Evolutionary conservation across 1,140 invertebrate genomes (phyloP), one percentile per base, ranked within the genome.

Genomic region (Drosophila sulfurigaster): DNA sequence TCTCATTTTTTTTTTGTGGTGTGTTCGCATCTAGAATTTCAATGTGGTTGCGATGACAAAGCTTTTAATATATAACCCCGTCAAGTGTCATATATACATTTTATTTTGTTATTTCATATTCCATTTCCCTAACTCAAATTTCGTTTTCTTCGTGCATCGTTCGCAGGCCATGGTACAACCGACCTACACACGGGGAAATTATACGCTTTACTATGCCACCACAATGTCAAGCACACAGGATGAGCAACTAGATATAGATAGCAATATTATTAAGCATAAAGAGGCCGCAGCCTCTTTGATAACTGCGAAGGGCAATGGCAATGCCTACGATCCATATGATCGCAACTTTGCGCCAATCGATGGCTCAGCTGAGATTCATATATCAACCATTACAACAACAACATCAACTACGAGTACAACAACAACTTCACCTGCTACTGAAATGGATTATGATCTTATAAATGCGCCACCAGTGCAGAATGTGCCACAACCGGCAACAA

Each of bases 191-290:
- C 82, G 86, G 81, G 91, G 86, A 92, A 91, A 92, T 78, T 78
- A 82, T 90, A 92, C 91, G 78, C 91, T 91, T 90, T 91, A 82
- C 68, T 91, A 92, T 68, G 85, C 82, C 82, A 87, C 88, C 85
- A 79, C 86, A 62, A 76, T 74, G 85, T 90, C 85, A 65, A 89
- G 81, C 78, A 85, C 85, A 72, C 78, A 85, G 85, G 86, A 81
- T 74, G 81, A 77, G 62, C 81, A 89, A 77, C 60, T 90, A 90
- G 78, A 73, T 57, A 69, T 85, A 89, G 81, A 56, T 56, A 56
- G 52, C 15, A 56, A 70, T 85, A 88, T 71, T 51, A 90, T 85
- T 88, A 89, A 88, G 78, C 65, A 79, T 58, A 68, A 83, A 60
- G 30, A 43, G 16, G 48, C 48, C 6, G 20, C 51, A 25, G 30